Conservation (phyloP, 2,888 invertebrate species). For the Tetramorium bicarinatum region DNA sequence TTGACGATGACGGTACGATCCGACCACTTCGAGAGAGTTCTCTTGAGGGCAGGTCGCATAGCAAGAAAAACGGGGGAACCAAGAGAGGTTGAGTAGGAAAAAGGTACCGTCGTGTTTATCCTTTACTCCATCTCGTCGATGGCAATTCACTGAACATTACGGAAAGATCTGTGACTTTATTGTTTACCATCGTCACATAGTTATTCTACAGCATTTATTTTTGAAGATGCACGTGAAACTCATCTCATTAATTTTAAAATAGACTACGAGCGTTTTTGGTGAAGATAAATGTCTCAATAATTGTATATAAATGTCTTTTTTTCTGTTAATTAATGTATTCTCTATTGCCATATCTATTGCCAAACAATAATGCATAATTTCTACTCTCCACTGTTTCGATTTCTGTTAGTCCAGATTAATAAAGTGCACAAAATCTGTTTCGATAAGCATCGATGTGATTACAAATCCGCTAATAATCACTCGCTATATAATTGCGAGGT, state of each 20-base stretch:
- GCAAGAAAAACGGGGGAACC: constrained; percentile 45
- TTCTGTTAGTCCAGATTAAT: background rate
- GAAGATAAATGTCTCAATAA: background rate
- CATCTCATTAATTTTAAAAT: constrained; percentile 5
- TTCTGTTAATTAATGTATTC: background rate
- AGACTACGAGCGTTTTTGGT: background rate
- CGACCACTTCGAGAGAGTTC: constrained; percentile 20
- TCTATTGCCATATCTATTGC: background rate
- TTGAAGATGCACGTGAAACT: background rate
- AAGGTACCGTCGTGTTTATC: constrained; percentile 60
- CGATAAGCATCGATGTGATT: background rate
- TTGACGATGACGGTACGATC: constrained; percentile 64
- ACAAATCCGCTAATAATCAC: background rate
- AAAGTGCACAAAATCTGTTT: background rate
- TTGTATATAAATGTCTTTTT: background rate
- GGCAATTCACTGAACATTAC: constrained; percentile 59
- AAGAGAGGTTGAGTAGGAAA: constrained; percentile 14
- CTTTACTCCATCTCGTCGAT: constrained; percentile 58
- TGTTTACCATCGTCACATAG: constrained; percentile 68
- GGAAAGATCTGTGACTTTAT: constrained; percentile 69
- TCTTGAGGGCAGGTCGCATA: constrained; percentile 41
- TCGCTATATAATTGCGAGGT: background rate
- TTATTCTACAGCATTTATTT: constrained; percentile 48
- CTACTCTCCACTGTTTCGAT: background rate
- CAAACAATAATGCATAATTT: background rate